Evolutionary conservation across 2,888 invertebrate genomes (phyloP).

Genomic region (Acanthococcus lagerstroemiae): DNA sequence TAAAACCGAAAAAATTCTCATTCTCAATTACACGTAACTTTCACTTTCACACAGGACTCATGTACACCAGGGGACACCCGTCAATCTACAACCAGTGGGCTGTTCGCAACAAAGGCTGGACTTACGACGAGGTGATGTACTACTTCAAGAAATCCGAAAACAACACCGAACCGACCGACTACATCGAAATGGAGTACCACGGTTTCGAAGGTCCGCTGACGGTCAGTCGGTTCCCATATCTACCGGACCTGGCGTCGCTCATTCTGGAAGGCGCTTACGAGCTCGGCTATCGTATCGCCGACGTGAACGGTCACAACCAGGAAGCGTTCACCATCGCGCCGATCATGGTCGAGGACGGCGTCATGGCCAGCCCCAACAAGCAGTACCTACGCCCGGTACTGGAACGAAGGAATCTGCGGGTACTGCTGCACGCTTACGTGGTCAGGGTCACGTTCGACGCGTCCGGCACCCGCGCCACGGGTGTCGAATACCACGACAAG

Average conservation of each 20-base stretch:
- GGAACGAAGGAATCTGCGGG: slow-evolving; percentile 39
- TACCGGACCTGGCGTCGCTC: slow-evolving; percentile 41
- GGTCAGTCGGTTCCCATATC: slow-evolving; percentile 43
- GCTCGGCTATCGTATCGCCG: slow-evolving; percentile 42
- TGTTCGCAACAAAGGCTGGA: slow-evolving; percentile 50
- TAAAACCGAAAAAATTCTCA: not conserved
- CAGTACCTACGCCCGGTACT: slow-evolving; percentile 45
- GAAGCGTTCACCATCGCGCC: slow-evolving; percentile 37
- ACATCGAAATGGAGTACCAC: slow-evolving; percentile 42
- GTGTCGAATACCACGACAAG: slow-evolving; percentile 57
- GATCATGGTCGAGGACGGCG: slow-evolving; percentile 38
- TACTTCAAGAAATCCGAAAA: slow-evolving; percentile 44
- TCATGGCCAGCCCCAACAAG: slow-evolving; percentile 45
- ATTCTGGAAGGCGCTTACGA: slow-evolving; percentile 42
- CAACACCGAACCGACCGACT: slow-evolving; percentile 39
- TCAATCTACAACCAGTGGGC: slow-evolving; percentile 62
- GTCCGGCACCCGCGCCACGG: slow-evolving; percentile 53
- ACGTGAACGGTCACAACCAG: slow-evolving; percentile 40
- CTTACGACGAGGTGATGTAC: slow-evolving; percentile 41
- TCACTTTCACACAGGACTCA: slow-evolving; percentile 43
- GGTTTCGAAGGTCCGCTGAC: slow-evolving; percentile 41
- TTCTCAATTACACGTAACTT: not conserved
- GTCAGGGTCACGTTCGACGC: slow-evolving; percentile 46
- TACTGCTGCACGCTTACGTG: slow-evolving; percentile 46
- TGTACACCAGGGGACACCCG: slow-evolving; percentile 51